phyloP scores from a whole-genome alignment of 2,113 vertebrate species.

The Sebastes fasciatus region DNA sequence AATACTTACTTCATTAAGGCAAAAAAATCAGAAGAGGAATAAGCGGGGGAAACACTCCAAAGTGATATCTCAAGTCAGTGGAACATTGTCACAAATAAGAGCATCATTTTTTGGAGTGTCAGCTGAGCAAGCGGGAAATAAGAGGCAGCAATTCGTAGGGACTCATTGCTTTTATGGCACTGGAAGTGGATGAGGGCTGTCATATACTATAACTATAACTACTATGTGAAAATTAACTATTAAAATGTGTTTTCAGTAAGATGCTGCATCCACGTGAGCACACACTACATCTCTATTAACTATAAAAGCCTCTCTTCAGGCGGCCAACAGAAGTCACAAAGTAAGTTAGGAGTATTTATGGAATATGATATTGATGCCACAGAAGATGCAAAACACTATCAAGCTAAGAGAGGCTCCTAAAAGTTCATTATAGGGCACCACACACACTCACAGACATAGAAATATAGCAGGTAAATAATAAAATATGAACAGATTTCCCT shows the following conservation, averaged over 20 bases:
- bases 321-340: background rate
- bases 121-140: slow-evolving; percentile 31
- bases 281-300: background rate
- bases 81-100: slow-evolving; percentile 54
- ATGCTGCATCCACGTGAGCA: background rate
- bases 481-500: background rate
- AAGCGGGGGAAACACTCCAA: slow-evolving; percentile 28
- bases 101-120: slow-evolving; percentile 38
- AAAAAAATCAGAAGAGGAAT: slow-evolving; percentile 15
- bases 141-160: slow-evolving; percentile 17
- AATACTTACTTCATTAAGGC: slow-evolving; percentile 80
- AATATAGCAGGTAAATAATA: background rate
- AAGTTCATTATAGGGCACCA: background rate
- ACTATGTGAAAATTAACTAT: background rate
- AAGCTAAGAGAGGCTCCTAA: background rate
- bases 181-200: background rate
- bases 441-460: background rate
- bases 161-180: background rate
- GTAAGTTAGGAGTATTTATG: background rate
- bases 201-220: background rate
- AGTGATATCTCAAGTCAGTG: slow-evolving; percentile 45
- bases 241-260: background rate
- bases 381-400: background rate
- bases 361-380: background rate
- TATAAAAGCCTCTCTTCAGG: background rate